Conservation (phyloP, 30 jellyfish, hydroid and myxozoan genomes). For the Phacellophora camtschatica region DNA sequence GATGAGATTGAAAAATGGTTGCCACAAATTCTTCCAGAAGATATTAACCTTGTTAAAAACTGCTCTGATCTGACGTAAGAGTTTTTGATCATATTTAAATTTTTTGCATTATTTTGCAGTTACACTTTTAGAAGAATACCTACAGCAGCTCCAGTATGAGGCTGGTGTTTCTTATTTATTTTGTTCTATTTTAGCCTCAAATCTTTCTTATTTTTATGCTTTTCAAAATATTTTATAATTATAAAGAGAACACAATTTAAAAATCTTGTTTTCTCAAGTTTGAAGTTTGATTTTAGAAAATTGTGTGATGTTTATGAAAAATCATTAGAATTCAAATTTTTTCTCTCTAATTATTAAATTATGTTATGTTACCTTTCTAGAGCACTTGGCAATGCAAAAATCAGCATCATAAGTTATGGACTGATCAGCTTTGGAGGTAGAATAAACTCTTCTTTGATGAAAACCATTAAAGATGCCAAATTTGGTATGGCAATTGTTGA, state of each 20-base stretch:
- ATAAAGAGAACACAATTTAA: no score
- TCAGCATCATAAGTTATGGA: conserved; percentile 79
- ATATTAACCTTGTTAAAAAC: conserved; percentile 57
- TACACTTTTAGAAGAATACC: no score
- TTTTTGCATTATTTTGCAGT: no score
- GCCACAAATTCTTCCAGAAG: conserved; percentile 85
- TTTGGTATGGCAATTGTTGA: conserved; percentile 88
- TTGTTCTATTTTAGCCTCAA: no score
- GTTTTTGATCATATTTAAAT: not conserved
- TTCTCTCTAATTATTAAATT: not conserved
- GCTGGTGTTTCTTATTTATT: no score
- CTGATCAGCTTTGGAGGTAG: conserved; percentile 41
- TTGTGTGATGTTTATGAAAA: not conserved
- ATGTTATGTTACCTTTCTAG: conserved; percentile 6
- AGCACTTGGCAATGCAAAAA: conserved; percentile 31
- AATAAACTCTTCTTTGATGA: not conserved
- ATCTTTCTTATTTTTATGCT: no score
- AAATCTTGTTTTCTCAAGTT: not conserved
- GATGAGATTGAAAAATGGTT: conserved; percentile 90
- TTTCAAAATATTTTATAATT: no score
- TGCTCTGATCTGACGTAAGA: conserved; percentile 65
- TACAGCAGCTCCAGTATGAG: no score
- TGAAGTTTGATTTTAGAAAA: not conserved
- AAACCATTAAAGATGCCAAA: conserved; percentile 18
- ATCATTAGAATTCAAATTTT: not conserved